phyloP scores from a whole-genome alignment of 2,888 invertebrate genomes.

The Drosophila sordidapex region DNA sequence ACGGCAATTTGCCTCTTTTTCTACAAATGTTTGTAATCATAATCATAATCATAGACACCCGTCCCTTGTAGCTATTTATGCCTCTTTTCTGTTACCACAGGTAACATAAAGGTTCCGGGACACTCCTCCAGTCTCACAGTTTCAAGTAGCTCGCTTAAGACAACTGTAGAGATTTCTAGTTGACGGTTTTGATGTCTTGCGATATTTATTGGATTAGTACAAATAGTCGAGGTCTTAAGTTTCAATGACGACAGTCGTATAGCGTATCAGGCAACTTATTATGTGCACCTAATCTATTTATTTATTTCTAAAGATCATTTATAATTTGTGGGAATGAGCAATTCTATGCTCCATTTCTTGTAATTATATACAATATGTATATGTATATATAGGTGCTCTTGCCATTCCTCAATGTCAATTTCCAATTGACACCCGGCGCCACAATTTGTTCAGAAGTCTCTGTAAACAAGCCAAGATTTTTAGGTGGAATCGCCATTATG shows the following conservation, averaged over 20 bases:
- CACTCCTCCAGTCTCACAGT: background rate
- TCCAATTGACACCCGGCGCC: slow-evolving; percentile 60
- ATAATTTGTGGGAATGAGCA: background rate
- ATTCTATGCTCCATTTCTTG: background rate
- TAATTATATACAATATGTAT: background rate
- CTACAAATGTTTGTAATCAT: background rate
- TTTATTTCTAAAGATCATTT: background rate
- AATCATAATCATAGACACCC: background rate
- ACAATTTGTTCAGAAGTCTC: slow-evolving; percentile 49
- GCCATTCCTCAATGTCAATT: slow-evolving; percentile 24
- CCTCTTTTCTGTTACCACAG: background rate
- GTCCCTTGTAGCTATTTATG: background rate
- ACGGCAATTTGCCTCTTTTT: background rate
- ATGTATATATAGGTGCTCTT: background rate
- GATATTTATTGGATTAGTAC: background rate
- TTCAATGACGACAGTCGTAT: background rate
- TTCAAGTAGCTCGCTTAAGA: background rate
- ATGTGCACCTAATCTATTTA: background rate
- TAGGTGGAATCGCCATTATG: background rate
- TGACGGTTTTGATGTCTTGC: too few species aligned
- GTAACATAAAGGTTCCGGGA: background rate
- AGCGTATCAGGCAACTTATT: background rate
- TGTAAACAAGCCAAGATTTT: slow-evolving; percentile 14
- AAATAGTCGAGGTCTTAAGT: background rate
- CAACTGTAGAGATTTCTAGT: background rate